Percentiles rank a stretch among this genome's conserved stretches.
These are phyloP conservation scores for Sphyrna mokarran DNA, from an alignment of 2,113 vertebrate genomes.

Conservation along the genomic window DNA sequence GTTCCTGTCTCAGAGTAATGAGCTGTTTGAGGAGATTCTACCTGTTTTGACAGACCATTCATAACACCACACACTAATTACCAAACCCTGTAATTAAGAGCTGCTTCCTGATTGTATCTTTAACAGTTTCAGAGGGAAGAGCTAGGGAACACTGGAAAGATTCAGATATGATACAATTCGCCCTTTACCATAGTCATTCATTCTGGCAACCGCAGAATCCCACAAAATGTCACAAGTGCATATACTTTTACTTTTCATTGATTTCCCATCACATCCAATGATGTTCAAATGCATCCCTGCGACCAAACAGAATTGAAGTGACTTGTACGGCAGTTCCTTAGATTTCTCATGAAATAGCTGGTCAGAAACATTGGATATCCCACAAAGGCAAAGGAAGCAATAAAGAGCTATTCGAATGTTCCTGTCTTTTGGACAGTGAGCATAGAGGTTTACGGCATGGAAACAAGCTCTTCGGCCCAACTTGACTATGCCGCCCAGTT, in stretches of 20 bases:
- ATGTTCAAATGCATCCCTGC: not conserved
- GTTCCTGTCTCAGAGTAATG: slow-evolving; percentile 27
- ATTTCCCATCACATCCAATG: slow-evolving; percentile 17
- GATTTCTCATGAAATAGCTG: not conserved
- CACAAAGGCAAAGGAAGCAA: not conserved
- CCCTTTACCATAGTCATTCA: not conserved
- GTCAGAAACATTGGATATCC: not conserved
- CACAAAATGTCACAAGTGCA: not conserved
- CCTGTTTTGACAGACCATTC: slow-evolving; percentile 34
- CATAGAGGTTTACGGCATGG: no score
- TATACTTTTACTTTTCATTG: slow-evolving; percentile 12
- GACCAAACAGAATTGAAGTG: not conserved
- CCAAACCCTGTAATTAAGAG: slow-evolving; percentile 27
- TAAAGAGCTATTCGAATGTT: no score
- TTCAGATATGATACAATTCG: not conserved
- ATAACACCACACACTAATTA: slow-evolving; percentile 27
- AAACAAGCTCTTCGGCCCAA: no score
- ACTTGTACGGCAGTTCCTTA: not conserved
- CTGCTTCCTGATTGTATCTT: not conserved
- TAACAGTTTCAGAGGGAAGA: not conserved
- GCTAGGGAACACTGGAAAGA: not conserved
- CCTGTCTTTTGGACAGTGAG: not conserved
- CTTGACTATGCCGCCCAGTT: no score
- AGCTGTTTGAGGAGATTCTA: slow-evolving; percentile 35
- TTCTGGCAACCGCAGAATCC: slow-evolving; percentile 12